Base-by-base conservation (phyloP, 2,888 invertebrate genomes). In the Tetragonula carbonaria region DNA sequence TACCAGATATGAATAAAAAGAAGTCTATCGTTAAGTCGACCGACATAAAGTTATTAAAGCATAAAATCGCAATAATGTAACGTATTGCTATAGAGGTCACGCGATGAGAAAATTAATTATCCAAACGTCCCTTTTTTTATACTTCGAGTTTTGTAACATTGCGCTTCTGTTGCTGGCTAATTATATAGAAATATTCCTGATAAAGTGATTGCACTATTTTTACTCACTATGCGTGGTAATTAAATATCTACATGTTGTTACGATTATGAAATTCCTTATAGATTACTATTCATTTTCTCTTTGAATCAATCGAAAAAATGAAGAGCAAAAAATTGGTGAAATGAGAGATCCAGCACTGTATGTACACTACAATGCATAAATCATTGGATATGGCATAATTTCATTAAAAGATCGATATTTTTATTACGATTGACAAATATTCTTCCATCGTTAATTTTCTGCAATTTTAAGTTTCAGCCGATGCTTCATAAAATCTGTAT, bases 51-150 rank as follows among this genome's bases (percentile, higher is more conserved):
- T 51, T 75, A 75, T 82, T 53, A 77, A 45, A 51, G 11, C 51
- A 59, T 72, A 81, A 63, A 70, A 73, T 81, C 57, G 65, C 51
- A 73, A 76, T 76, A 67, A 67, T 45, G 59, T 51, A 76, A 71
- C 72, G 50, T 57, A 33, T 13, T 23, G 21, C 45, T 18, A 21
- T 18, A 21, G 23, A 23, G 21, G 38, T 23, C 55, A 57, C 62
- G 55, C 80, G 63, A 78, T 62, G 21, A 50, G 62, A 23, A 55
- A 55, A 75, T 82, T 65, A 84, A 84, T 84, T 67, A 82, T 82
- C 75, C 53, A 82, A 59, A 72, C 71, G 33, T 28, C 23, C 23
- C 57, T 74, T 65, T 80, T 66, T 74, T 65, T 55, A 6, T 14
- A 21, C 21, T 8, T 8, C 3, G 45, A 8, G 13, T 23, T 74